phyloP scores from a whole-genome alignment of 2,797 vertebrate genomes.

The Psittacula derbiana region DNA sequence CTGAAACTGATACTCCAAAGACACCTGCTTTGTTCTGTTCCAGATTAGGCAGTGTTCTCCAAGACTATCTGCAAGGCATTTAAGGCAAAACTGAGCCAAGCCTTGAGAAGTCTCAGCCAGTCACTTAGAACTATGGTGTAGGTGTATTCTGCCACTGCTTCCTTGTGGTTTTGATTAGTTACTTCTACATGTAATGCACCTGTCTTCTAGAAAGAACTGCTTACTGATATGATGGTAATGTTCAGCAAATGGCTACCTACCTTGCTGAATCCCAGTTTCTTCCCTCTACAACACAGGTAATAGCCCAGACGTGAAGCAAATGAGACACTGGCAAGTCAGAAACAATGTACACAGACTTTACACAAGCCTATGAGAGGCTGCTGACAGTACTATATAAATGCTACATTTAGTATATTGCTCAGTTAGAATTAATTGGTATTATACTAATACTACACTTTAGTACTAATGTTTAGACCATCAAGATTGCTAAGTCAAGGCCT shows the following conservation, averaged over 20 bases:
- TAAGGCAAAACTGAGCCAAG: not conserved
- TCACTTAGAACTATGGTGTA: not conserved
- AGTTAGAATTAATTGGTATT: not conserved
- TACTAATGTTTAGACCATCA: not conserved
- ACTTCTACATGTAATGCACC: not conserved
- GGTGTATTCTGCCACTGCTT: not conserved
- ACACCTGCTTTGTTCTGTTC: not conserved
- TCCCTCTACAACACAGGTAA: not conserved
- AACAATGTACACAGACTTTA: not conserved
- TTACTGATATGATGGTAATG: accelerated
- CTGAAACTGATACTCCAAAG: not conserved
- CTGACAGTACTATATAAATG: not conserved
- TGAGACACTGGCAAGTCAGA: not conserved
- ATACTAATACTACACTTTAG: not conserved
- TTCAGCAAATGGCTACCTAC: not conserved
- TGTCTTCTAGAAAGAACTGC: not conserved
- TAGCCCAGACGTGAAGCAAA: not conserved
- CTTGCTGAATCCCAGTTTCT: not conserved
- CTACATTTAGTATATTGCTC: not conserved
- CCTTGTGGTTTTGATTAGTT: not conserved
- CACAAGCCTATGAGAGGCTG: too few species aligned
- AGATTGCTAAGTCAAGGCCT: not conserved
- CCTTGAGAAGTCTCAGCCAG: not conserved
- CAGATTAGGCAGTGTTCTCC: not conserved
- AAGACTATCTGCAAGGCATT: not conserved